Percentiles rank a stretch among this genome's conserved stretches.
These are phyloP conservation scores for Drosophila bifasciata DNA, from an alignment of 1,140 invertebrate genomes.

Conservation along the genomic window DNA sequence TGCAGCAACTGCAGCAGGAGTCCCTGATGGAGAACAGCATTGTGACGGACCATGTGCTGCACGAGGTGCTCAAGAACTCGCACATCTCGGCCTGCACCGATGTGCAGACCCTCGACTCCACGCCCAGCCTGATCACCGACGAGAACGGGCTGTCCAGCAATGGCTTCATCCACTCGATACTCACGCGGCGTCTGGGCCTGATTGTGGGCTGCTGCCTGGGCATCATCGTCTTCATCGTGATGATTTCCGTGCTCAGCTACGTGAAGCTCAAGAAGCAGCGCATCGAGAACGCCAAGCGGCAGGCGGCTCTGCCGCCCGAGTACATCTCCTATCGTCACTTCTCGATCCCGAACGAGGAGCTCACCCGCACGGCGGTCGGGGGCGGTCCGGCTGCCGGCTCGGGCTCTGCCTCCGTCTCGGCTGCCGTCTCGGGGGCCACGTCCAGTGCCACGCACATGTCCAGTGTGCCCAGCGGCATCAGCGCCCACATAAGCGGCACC, in stretches of 20 bases:
- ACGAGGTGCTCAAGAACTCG: constrained; percentile 89
- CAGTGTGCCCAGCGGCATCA: constrained; percentile 80
- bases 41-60: constrained; percentile 85
- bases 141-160: constrained; percentile 88
- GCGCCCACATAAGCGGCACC: constrained; percentile 81
- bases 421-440: constrained; percentile 16
- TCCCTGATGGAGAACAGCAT: constrained; percentile 70
- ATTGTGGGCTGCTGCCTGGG: constrained; percentile 94
- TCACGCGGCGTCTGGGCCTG: constrained; percentile 91
- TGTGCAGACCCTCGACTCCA: constrained; percentile 90
- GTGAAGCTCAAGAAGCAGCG: constrained; percentile 93
- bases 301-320: constrained; percentile 86
- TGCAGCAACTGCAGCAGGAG: constrained; percentile 48
- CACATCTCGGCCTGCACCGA: constrained; percentile 90
- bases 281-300: constrained; percentile 88
- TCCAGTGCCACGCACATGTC: constrained; percentile 58
- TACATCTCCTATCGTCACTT: constrained; percentile 90
- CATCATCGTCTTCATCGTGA: constrained; percentile 92
- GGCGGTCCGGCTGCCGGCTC: constrained; percentile 22
- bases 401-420: constrained; percentile 6
- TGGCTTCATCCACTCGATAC: constrained; percentile 87
- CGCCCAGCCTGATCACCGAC: constrained; percentile 87
- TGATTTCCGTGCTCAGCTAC: constrained; percentile 92
- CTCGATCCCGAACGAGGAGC: constrained; percentile 85
- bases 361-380: constrained; percentile 56